These are phyloP conservation scores for Mellilla xanthometata DNA, from an alignment of 2,888 invertebrate genomes.

Conservation along the genomic window DNA sequence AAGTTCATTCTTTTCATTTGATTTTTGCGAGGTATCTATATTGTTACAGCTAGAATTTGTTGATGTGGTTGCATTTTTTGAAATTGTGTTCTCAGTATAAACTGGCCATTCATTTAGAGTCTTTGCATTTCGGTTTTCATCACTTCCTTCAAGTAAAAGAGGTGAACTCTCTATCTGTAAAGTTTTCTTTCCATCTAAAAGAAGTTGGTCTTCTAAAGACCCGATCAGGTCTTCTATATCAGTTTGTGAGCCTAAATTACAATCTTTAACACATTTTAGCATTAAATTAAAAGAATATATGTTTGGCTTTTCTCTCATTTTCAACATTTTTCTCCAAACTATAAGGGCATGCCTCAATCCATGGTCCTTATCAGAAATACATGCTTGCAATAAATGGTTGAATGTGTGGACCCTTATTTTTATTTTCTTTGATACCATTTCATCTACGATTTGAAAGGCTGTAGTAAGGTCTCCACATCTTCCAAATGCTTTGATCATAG, in stretches of 20 bases:
- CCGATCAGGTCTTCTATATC: conserved; percentile 79
- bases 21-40: not conserved
- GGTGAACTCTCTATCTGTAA: conserved; percentile 30
- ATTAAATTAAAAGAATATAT: conserved; percentile 91
- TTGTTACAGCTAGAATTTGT: too few species aligned
- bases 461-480: conserved; percentile 89
- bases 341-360: conserved; percentile 92
- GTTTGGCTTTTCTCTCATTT: conserved; percentile 85
- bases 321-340: conserved; percentile 93
- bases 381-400: conserved; percentile 92
- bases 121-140: not conserved
- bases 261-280: conserved; percentile 90
- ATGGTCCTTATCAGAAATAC: conserved; percentile 88
- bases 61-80: not conserved
- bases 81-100: not conserved
- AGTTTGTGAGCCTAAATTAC: conserved; percentile 87
- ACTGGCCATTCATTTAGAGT: not conserved
- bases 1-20: conserved; percentile 17
- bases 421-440: conserved; percentile 87
- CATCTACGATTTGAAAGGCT: conserved; percentile 92
- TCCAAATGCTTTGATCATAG: conserved; percentile 96
- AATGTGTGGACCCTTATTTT: conserved; percentile 86
- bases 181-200: conserved; percentile 29
- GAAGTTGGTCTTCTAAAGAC: conserved; percentile 50
- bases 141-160: conserved; percentile 2